These are phyloP conservation scores for Electrona antarctica DNA, from an alignment of 2,113 vertebrate species.

Conservation along the genomic window DNA sequence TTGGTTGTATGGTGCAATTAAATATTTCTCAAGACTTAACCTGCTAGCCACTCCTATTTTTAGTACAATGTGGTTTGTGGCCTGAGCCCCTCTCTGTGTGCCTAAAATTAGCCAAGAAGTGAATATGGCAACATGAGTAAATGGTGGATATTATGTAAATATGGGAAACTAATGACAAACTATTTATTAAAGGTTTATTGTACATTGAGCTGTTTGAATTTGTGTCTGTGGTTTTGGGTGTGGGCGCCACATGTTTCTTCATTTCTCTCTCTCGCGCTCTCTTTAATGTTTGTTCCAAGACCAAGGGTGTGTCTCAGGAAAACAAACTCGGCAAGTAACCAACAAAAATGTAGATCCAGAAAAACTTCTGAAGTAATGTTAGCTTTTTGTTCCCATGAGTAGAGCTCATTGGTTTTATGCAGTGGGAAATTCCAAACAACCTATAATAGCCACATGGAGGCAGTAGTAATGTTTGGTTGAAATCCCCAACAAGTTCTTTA, in stretches of 20 bases:
- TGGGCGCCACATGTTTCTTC: neutral
- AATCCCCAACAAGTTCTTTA: neutral
- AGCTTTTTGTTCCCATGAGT: neutral
- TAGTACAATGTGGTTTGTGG: constrained; percentile 71
- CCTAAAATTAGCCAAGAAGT: constrained; percentile 79
- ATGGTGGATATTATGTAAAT: constrained; percentile 80
- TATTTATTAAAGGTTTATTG: constrained; percentile 87
- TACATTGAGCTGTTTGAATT: constrained; percentile 65
- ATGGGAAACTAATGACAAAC: constrained; percentile 81
- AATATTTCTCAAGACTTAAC: constrained; percentile 64
- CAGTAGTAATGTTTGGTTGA: constrained; percentile 16
- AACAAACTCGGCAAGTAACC: neutral
- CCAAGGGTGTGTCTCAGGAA: neutral
- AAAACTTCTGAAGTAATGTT: neutral
- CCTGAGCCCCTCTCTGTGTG: constrained; percentile 73
- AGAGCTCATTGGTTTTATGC: neutral
- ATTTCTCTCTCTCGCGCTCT: neutral
- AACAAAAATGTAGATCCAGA: too few species aligned
- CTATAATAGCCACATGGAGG: constrained; percentile 43
- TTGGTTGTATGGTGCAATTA: constrained; percentile 64
- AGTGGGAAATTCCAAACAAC: constrained; percentile 1
- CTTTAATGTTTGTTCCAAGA: neutral
- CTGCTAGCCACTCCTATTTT: constrained; percentile 72
- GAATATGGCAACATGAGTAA: constrained; percentile 70
- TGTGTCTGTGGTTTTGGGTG: constrained; percentile 34